Percentiles rank a stretch among this genome's conserved stretches.
Conservation (phyloP, 2,888 invertebrate species). For the Operophtera brumata region DNA sequence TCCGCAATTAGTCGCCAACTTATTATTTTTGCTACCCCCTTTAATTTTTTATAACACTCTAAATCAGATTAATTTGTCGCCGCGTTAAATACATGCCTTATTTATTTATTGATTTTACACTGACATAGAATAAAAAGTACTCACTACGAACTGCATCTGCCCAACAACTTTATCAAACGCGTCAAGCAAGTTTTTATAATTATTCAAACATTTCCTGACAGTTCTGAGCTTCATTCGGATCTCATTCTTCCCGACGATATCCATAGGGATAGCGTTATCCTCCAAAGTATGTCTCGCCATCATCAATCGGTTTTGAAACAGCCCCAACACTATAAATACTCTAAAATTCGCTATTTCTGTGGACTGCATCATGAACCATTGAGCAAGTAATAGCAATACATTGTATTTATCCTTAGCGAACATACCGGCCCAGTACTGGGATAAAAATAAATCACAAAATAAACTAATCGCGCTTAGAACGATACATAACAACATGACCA, state of each 20-base stretch:
- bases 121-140: neutral
- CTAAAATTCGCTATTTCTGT: neutral
- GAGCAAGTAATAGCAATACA: neutral
- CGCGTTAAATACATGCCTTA: too few relatives aligned
- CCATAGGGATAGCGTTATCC: neutral
- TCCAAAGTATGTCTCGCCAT: neutral
- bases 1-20: too few relatives aligned
- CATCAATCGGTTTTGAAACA: constrained; percentile 3
- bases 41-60: too few relatives aligned
- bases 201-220: neutral
- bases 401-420: neutral
- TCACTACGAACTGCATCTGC: constrained; percentile 2
- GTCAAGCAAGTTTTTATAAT: constrained; percentile 1
- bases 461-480: neutral
- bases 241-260: neutral
- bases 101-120: too few relatives aligned
- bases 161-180: neutral
- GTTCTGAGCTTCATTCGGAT: neutral
- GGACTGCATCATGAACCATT: neutral
- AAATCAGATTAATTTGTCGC: too few relatives aligned
- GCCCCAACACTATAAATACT: neutral
- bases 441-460: neutral
- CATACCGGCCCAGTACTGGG: neutral
- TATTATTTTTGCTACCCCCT: too few relatives aligned
- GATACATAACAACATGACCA: neutral